Conservation (phyloP, 2,888 invertebrate genomes). For the Archips crataeganus region DNA sequence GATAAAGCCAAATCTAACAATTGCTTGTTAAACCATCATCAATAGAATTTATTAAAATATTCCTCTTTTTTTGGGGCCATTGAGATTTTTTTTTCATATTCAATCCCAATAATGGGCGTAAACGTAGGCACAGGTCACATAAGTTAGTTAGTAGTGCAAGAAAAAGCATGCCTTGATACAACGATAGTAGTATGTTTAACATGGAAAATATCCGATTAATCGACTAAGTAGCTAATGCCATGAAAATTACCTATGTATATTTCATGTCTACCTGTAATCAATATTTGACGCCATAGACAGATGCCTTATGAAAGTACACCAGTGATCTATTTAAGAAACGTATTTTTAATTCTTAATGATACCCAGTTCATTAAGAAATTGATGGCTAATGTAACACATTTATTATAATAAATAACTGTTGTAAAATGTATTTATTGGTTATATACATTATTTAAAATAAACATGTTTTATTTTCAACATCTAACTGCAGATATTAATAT, state of each 20-base stretch:
- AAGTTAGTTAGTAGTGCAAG: slow-evolving; percentile 20
- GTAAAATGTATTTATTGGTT: slow-evolving; percentile 85
- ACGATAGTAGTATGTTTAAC: slow-evolving; percentile 39
- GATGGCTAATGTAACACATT: slow-evolving; percentile 62
- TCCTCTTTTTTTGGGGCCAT: neutral
- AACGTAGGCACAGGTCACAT: neutral
- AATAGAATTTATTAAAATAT: neutral
- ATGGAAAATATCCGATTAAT: slow-evolving; percentile 7
- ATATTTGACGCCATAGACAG: slow-evolving; percentile 46
- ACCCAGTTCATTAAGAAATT: slow-evolving; percentile 61
- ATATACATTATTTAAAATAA: slow-evolving; percentile 75
- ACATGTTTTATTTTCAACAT: slow-evolving; percentile 51
- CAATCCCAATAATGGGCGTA: neutral
- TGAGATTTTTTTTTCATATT: neutral
- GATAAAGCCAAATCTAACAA: too few relatives aligned
- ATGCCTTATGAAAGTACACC: slow-evolving; percentile 59
- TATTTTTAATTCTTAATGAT: slow-evolving; percentile 45
- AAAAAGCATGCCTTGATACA: slow-evolving; percentile 44
- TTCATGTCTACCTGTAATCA: slow-evolving; percentile 28
- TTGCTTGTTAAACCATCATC: too few relatives aligned
- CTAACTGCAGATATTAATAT: slow-evolving; percentile 41
- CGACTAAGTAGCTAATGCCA: neutral
- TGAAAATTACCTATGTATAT: slow-evolving; percentile 13
- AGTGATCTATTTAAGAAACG: slow-evolving; percentile 53
- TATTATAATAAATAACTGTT: slow-evolving; percentile 78